Evolutionary conservation across 2,797 vertebrate species (phyloP).

Genomic region (Pristis pectinata): DNA sequence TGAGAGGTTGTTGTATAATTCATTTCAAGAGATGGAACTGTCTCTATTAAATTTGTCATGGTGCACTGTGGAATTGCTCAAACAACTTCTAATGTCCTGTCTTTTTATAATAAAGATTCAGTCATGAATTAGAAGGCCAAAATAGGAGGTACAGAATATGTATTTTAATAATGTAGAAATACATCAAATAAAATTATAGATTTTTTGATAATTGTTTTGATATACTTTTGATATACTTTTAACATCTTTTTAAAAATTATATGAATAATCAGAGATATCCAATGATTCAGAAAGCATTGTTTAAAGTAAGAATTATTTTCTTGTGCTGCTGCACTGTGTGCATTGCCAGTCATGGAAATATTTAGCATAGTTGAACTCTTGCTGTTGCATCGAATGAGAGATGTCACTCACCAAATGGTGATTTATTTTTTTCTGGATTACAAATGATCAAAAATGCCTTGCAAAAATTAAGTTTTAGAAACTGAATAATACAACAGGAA

Average conservation of each 20-base stretch:
- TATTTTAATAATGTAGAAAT: too few relatives aligned
- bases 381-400: not conserved
- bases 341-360: not conserved
- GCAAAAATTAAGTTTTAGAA: slow-evolving; percentile 21
- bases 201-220: slow-evolving; percentile 1
- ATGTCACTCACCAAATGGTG: not conserved
- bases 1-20: slow-evolving; percentile 36
- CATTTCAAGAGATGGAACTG: slow-evolving; percentile 37
- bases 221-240: too few relatives aligned
- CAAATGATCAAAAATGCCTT: slow-evolving; percentile 4
- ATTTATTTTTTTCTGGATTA: slow-evolving; percentile 19
- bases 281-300: not conserved
- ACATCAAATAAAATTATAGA: not conserved
- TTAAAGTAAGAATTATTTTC: not conserved
- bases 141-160: not conserved
- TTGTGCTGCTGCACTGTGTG: not conserved
- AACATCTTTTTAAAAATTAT: not conserved
- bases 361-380: not conserved
- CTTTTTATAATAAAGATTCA: slow-evolving; percentile 17
- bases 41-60: slow-evolving; percentile 29
- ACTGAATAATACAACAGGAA: slow-evolving; percentile 16
- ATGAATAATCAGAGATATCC: not conserved
- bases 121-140: not conserved
- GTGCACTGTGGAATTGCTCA: not conserved
- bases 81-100: not conserved